Evolutionary conservation across 2,113 vertebrate genomes (phyloP), one percentile per base, ranked within the genome.

Genomic region (Rana temporaria): DNA sequence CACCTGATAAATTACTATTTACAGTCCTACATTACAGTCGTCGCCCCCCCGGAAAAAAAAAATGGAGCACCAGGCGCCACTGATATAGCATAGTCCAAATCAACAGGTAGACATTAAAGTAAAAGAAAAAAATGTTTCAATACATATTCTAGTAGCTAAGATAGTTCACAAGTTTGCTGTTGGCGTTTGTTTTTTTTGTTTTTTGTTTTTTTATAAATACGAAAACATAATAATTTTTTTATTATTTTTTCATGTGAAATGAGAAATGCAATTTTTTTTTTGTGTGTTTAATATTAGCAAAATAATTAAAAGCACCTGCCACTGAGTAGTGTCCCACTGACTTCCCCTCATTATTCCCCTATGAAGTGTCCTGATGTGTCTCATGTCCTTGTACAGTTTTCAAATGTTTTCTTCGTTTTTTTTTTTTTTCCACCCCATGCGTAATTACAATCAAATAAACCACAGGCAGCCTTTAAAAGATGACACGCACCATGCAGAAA

Each of bases 361-460:
- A 48, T 65, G 16, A 32, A 63, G 42, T 82, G 48, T 74, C 48
- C 55, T 30, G 12, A 11, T 74, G 62, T 18, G 26, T 22, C 34
- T 79, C 20, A 12, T 73, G 52, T 26, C 80, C 59, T 64, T 32
- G 24, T 69, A 24, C 79, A 32, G 59, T 38, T 42, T 52, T 56
- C 42, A 80, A 80, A 70, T 62, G 55, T 70, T 60, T 79, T 60
- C 55, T 69, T 59, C 38, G n/a, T n/a, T n/a, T n/a, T 68, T 34
- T 59, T 80, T 62, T 71, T 52, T 62, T 52, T 62, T 62, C 34
- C 72, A 75, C 60, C 72, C 56, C 32, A 42, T 72, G 24, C 70
- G 52, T 66, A 82, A 82, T 82, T 66, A 74, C 80, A 82, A 82
- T 82, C 80, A 82, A 82, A 82, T 66, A 74, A 74, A 74, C 80